phyloP scores from a whole-genome alignment of 2,888 invertebrate genomes.

The Ischnus inquisitorius region DNA sequence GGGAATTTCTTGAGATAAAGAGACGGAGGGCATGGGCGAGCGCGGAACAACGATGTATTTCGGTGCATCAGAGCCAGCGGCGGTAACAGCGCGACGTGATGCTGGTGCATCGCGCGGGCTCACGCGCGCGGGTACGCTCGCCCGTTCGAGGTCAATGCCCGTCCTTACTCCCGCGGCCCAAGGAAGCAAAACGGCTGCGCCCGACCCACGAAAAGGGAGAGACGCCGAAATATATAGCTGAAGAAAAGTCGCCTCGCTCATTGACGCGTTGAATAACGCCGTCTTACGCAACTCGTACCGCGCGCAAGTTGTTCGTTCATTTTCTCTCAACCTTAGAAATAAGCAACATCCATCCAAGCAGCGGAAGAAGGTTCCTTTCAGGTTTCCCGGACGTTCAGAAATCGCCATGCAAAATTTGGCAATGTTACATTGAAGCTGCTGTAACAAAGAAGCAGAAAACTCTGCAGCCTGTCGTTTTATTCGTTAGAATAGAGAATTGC shows the following conservation, averaged over 20 bases:
- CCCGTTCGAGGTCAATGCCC: slow-evolving; percentile 85
- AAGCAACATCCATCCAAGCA: too few species aligned
- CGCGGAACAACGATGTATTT: slow-evolving; percentile 70
- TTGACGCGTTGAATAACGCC: background rate
- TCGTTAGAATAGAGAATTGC: too few species aligned
- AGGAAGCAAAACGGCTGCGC: slow-evolving; percentile 77
- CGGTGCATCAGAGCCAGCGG: slow-evolving; percentile 64
- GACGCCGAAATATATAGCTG: slow-evolving; percentile 44
- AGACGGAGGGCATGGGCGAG: slow-evolving; percentile 63
- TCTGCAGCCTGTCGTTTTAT: too few species aligned
- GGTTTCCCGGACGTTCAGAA: too few species aligned
- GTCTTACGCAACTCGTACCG: background rate
- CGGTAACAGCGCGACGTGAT: slow-evolving; percentile 79
- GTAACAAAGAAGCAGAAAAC: too few species aligned
- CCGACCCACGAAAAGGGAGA: slow-evolving; percentile 64
- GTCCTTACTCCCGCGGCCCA: slow-evolving; percentile 84
- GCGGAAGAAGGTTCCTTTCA: too few species aligned
- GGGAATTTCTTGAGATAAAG: slow-evolving; percentile 48
- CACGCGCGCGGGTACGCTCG: slow-evolving; percentile 82
- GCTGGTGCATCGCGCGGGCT: slow-evolving; percentile 83
- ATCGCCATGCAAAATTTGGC: too few species aligned
- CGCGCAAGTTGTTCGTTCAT: too few species aligned
- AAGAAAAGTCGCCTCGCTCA: background rate
- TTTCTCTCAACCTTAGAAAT: too few species aligned
- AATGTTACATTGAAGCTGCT: too few species aligned